Conservation (phyloP, 2,797 vertebrate species). For the Acanthis flammea region DNA sequence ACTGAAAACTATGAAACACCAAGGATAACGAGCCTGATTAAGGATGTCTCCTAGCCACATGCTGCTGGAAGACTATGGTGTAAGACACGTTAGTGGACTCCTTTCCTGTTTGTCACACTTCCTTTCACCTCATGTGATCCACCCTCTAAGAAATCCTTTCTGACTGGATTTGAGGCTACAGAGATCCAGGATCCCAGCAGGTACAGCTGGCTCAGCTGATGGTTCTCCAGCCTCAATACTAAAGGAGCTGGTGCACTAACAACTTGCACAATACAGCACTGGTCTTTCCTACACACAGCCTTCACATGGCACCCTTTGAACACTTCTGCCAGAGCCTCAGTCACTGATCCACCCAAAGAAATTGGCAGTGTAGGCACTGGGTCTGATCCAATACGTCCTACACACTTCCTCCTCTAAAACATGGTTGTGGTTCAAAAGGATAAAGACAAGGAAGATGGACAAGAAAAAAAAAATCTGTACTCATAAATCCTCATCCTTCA, state of each 20-base stretch:
- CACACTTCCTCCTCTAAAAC: neutral
- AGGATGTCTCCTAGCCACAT: neutral
- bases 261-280: neutral
- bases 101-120: neutral
- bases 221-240: neutral
- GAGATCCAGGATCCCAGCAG: neutral
- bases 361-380: neutral
- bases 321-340: neutral
- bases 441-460: neutral
- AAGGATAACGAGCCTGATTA: neutral
- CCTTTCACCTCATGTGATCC: neutral
- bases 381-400: fast-evolving
- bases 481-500: neutral
- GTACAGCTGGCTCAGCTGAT: neutral
- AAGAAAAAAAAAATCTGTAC: neutral
- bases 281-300: neutral
- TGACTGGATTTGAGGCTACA: neutral
- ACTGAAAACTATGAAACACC: neutral
- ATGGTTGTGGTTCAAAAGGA: neutral
- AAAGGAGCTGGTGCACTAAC: neutral
- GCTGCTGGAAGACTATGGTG: neutral
- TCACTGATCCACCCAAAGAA: fast-evolving
- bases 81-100: fast-evolving
- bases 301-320: neutral
- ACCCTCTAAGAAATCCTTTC: neutral